Percentiles rank a stretch among this genome's conserved stretches.
phyloP scores from a whole-genome alignment of 2,113 vertebrate genomes.

The Otocyon megalotis region DNA sequence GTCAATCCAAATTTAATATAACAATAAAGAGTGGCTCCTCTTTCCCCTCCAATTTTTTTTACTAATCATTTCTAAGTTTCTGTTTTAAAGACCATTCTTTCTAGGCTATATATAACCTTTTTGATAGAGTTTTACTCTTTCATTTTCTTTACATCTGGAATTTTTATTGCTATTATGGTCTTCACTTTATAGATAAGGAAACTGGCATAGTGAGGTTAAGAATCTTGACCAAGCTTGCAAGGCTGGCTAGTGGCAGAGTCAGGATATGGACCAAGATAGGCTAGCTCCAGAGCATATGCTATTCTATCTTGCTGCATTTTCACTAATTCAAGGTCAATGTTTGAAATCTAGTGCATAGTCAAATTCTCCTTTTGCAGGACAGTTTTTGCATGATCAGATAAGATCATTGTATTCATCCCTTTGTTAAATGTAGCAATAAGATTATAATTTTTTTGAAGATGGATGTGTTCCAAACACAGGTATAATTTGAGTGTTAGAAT shows the following conservation, averaged over 20 bases:
- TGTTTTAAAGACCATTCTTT: constrained; percentile 23
- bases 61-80: constrained; percentile 7
- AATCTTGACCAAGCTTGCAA: background rate
- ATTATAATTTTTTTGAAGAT: background rate
- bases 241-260: background rate
- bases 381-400: background rate
- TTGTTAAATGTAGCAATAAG: background rate
- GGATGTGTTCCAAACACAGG: background rate
- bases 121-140: constrained; percentile 10
- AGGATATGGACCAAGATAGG: background rate
- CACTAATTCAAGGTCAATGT: background rate
- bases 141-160: constrained; percentile 3
- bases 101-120: background rate
- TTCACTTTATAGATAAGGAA: background rate
- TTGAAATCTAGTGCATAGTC: background rate
- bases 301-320: background rate
- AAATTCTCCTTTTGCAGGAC: background rate
- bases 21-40: background rate
- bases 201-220: background rate
- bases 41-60: background rate
- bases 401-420: background rate
- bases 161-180: constrained; percentile 37
- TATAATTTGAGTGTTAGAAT: background rate
- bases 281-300: background rate
- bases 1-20: constrained; percentile 58